These are phyloP conservation scores for Caenorhabditis angaria DNA, from an alignment of 2,888 invertebrate species.

Conservation along the genomic window DNA sequence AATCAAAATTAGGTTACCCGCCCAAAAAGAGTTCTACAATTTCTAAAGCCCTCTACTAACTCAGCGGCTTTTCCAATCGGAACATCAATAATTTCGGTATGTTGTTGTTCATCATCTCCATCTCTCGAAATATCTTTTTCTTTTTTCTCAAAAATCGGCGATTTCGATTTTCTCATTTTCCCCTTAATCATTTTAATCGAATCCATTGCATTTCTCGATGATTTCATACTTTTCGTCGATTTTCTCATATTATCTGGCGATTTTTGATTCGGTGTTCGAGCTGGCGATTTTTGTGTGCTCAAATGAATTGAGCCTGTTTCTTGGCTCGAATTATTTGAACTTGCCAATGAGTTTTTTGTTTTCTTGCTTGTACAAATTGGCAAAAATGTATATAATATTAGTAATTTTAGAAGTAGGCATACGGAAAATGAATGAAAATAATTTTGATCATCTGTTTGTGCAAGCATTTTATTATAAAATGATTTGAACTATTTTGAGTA, in stretches of 20 bases:
- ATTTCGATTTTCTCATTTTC: slow-evolving; percentile 14
- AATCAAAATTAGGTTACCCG: too few relatives aligned
- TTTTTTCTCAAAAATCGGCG: background rate
- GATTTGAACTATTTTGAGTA: too few relatives aligned
- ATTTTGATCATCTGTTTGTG: background rate
- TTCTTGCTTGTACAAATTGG: background rate
- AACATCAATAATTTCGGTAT: slow-evolving; percentile 27
- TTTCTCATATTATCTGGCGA: too few relatives aligned
- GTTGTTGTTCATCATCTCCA: slow-evolving; percentile 23
- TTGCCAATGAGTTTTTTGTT: background rate
- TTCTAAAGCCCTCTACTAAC: slow-evolving; percentile 11
- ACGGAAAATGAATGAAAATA: background rate
- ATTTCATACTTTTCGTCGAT: background rate
- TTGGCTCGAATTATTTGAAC: background rate
- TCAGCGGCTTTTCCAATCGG: slow-evolving; percentile 27
- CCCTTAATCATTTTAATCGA: slow-evolving; percentile 26
- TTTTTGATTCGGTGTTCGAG: background rate
- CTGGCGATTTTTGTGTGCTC: background rate
- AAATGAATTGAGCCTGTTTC: too few relatives aligned
- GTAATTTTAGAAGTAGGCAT: too few relatives aligned
- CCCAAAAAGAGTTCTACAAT: too few relatives aligned
- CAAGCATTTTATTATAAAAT: background rate
- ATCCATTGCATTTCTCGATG: slow-evolving; percentile 9
- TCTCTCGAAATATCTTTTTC: slow-evolving; percentile 7
- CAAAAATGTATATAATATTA: background rate